These are phyloP conservation scores for Cataglyphis albicans DNA, from an alignment of 2,888 invertebrate genomes.

Conservation along the genomic window DNA sequence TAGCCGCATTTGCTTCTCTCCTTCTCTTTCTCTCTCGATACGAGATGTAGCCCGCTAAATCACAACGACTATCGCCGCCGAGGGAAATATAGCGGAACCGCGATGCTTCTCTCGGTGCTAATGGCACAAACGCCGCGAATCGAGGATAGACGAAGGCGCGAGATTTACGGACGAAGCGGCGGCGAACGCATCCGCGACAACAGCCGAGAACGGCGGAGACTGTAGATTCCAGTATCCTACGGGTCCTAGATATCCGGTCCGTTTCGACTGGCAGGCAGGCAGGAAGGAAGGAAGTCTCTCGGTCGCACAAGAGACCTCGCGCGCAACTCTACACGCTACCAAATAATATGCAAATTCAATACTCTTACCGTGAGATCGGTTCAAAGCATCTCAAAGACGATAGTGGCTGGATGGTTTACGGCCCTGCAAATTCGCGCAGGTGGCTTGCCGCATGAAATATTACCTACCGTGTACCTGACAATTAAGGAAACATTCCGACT, in stretches of 20 bases:
- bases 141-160: constrained; percentile 37
- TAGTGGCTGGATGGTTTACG: constrained; percentile 50
- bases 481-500: constrained; percentile 57
- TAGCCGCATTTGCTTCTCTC: constrained; percentile 7
- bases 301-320: constrained; percentile 35
- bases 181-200: constrained; percentile 21
- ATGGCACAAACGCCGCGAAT: constrained; percentile 44
- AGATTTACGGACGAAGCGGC: constrained; percentile 28
- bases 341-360: constrained; percentile 83
- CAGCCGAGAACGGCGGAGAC: background rate
- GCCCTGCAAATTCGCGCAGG: constrained; percentile 61
- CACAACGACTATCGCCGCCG: constrained; percentile 51
- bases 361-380: constrained; percentile 67
- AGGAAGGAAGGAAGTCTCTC: constrained; percentile 55
- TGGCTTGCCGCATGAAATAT: constrained; percentile 50
- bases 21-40: constrained; percentile 6
- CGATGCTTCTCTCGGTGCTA: constrained; percentile 37
- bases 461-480: constrained; percentile 46
- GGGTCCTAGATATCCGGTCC: constrained; percentile 42
- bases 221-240: constrained; percentile 13
- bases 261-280: constrained; percentile 27
- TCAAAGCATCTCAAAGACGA: constrained; percentile 74
- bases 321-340: constrained; percentile 62
- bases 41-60: constrained; percentile 39
- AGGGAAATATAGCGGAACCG: constrained; percentile 54